Evolutionary conservation across 2,113 vertebrate genomes (phyloP), one percentile per base, ranked within the genome.

Genomic region (Uria aalge): DNA sequence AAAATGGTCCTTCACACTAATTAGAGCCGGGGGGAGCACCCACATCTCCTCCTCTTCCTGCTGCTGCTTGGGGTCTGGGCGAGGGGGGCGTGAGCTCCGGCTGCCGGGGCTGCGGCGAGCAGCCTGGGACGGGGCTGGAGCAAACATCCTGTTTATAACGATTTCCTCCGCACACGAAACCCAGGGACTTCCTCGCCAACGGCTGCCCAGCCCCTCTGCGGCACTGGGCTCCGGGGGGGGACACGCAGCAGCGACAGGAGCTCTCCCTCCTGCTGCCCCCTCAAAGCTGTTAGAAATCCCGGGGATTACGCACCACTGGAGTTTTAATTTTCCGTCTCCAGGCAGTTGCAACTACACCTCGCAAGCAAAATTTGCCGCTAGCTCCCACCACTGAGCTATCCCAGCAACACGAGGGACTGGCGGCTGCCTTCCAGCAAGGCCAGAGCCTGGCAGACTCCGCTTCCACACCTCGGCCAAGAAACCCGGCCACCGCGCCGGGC

Each of bases 251-350:
- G 43, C 71, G 15, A 21, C 24, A 26, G 20, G 10, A 64, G 66
- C 24, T 40, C 47, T 47, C n/a, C 38, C 2, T 55, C 60, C 60
- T 41, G 45, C 68, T 43, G 62, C 56, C 34, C 8, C 43, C 15
- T 26, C 82, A 40, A 13, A 90, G 24, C 59, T 20, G 13, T 55
- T 29, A 2, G 2, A 50, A 45, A 53, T 32, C 56, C 57, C 2
- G 2, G 15, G 40, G 50, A 27, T 71, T 55, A 57, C 1, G 1
- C 45, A 20, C 29, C 3, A 1, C 1, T 1, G 0, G 3, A 2
- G 8, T 45, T 81, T 79, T 1, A 6, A 47, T 27, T 47, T 67
- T 69, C 34, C 34, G 15, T 6, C 32, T 7, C 0, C 4, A 7
- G 43, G 67, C 38, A 66, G 40, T 1, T 22, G 23, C 26, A 48